Percentiles rank a stretch among this genome's conserved stretches.
Conservation (phyloP, 1,140 invertebrate species). For the Cydia splendana region DNA sequence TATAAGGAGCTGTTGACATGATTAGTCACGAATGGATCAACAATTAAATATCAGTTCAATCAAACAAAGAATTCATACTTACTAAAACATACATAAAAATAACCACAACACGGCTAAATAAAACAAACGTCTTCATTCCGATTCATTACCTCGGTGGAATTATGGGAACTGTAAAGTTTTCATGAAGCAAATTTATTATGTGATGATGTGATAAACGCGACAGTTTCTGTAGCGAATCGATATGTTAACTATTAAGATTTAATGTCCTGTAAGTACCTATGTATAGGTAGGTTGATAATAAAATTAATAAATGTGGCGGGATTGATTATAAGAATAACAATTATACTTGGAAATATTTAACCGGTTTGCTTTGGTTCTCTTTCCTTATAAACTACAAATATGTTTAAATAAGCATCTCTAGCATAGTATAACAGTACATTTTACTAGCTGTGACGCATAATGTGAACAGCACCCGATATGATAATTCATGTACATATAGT, state of each 20-base stretch:
- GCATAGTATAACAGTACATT: conserved; percentile 5
- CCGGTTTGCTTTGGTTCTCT: conserved; percentile 16
- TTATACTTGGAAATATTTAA: background rate
- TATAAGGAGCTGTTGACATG: conserved; percentile 31
- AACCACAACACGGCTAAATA: conserved; percentile 15
- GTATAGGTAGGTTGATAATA: background rate
- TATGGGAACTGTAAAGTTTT: background rate
- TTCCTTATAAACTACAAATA: conserved; percentile 7
- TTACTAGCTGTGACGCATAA: conserved; percentile 27
- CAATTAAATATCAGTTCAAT: conserved; percentile 27
- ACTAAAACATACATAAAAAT: conserved; percentile 25
- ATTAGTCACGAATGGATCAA: conserved; percentile 21
- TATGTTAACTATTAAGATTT: background rate
- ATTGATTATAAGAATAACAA: background rate
- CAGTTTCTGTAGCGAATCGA: background rate
- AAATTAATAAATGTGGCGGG: background rate
- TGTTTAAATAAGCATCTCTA: conserved; percentile 7
- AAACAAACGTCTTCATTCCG: background rate
- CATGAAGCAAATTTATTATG: background rate
- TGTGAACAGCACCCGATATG: conserved; percentile 24
- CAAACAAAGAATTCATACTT: background rate
- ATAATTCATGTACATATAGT: conserved; percentile 12
- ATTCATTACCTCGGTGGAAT: background rate
- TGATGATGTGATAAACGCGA: background rate
- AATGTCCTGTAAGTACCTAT: background rate